Base-by-base conservation (phyloP, 1,140 invertebrate species). In the Lasioglossum baleicum region DNA sequence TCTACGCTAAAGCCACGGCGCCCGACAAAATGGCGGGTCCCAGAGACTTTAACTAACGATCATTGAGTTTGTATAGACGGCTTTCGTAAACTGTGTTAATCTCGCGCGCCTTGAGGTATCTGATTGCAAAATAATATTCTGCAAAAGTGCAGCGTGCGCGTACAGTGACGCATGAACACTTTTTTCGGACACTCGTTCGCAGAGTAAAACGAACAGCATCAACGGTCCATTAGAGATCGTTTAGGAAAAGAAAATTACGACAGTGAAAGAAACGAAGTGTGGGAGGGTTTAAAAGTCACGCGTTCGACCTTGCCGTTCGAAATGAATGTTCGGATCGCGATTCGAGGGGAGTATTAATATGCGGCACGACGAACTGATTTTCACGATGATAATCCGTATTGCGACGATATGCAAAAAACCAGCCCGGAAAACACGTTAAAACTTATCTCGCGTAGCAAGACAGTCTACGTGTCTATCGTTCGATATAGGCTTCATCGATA, bases 401-500 rank as follows among this genome's bases (percentile, higher is more conserved):
- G 44, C 10, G 53, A 67, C 69, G 56, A 64, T 44, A 63, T 48
- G 44, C 4, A 64, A 31, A 82, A 64, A 31, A 76, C 53, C 40
- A 6, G 26, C 40, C n/a, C 5, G 66, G 44, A 84, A 72, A 56
- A 51, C 20, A 51, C 44, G 17, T 81, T 73, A 61, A 75, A 8
- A 64, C 42, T 82, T 56, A 78, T 68, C 76, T 82, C 8, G 26
- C 40, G 42, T 67, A 68, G 42, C 53, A 20, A 20, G 53, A 13
- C 5, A 11, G 10, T 2, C 10, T 67, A 80, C 35, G 35, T 42
- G 40, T 17, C 53, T 65, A 53, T 58, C 53, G n/a, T 22, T 58
- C n/a, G 68, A 44, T 31, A 40, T 31, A 40, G 40, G 48, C 40
- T 68, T n/a, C 11, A 35, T 51, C 67, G 76, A 83, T 83, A 84